These are phyloP conservation scores for Euura lappo DNA, from an alignment of 1,140 invertebrate species.

Conservation along the genomic window DNA sequence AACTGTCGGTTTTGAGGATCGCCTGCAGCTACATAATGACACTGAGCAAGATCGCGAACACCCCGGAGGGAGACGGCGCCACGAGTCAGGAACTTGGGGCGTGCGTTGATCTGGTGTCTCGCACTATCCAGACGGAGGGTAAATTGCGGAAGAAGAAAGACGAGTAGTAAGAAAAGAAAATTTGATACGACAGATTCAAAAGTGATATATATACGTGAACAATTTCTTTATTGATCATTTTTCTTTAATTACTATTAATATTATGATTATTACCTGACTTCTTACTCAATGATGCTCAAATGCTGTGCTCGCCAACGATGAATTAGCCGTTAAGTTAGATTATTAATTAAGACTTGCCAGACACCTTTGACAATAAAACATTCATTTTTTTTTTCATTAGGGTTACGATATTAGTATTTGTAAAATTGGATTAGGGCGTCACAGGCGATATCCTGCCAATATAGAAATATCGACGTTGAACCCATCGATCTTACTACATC, in stretches of 20 bases:
- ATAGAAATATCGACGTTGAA: too few relatives aligned
- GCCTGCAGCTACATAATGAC: conserved; percentile 91
- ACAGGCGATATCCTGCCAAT: too few relatives aligned
- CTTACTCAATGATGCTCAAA: conserved; percentile 18
- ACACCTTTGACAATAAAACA: background rate
- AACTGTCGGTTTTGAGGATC: conserved; percentile 88
- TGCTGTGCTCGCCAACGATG: conserved; percentile 16
- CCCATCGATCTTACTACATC: too few relatives aligned
- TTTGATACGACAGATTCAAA: too few relatives aligned
- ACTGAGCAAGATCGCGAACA: conserved; percentile 63
- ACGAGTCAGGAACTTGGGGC: conserved; percentile 67
- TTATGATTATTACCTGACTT: conserved; percentile 12
- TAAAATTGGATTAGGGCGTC: too few relatives aligned
- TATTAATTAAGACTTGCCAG: background rate
- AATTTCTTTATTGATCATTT: background rate
- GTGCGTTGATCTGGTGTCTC: conserved; percentile 85
- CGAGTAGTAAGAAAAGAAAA: conserved; percentile 56
- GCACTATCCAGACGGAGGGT: conserved; percentile 91
- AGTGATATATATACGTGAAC: background rate
- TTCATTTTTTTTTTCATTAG: background rate
- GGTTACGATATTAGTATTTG: background rate
- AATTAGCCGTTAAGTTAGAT: background rate
- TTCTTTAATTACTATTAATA: background rate
- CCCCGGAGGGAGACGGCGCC: conserved; percentile 39
- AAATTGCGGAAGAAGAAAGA: conserved; percentile 87